These are phyloP conservation scores for Clarias gariepinus DNA, from an alignment of 2,113 vertebrate species.

Conservation along the genomic window DNA sequence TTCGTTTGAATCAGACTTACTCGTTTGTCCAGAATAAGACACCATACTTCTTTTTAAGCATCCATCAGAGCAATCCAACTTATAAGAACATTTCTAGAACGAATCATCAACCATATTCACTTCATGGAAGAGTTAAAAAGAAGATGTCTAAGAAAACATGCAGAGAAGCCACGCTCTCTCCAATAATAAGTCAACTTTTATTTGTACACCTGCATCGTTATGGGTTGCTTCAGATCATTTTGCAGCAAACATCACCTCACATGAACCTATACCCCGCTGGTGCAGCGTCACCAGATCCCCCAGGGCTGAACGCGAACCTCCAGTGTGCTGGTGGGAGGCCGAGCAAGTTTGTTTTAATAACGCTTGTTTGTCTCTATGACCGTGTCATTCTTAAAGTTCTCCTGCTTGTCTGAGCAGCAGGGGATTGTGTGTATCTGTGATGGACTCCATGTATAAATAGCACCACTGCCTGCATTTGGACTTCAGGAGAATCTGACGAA, in stretches of 20 bases:
- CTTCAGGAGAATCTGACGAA: conserved; percentile 22
- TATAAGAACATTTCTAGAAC: background rate
- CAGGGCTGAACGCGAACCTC: background rate
- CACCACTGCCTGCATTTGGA: conserved; percentile 1
- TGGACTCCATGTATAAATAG: conserved; percentile 37
- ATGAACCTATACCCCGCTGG: conserved; percentile 25
- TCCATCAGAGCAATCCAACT: background rate
- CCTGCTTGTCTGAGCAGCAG: background rate
- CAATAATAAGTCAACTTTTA: conserved; percentile 26
- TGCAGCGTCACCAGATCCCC: background rate
- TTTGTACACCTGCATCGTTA: conserved; percentile 47
- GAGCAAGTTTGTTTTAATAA: conserved; percentile 36
- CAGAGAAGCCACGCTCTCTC: background rate
- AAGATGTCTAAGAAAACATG: background rate
- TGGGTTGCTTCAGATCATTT: conserved; percentile 28
- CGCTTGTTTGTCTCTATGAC: background rate
- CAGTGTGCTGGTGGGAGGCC: conserved; percentile 4
- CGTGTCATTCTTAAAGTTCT: background rate
- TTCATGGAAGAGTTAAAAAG: background rate
- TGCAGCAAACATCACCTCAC: conserved; percentile 34
- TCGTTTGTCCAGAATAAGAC: too few relatives aligned
- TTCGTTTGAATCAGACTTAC: background rate
- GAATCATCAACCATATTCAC: too few relatives aligned
- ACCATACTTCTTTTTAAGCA: background rate
- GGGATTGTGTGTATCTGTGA: conserved; percentile 17